Conservation (phyloP, 30 jellyfish, hydroid and myxozoan genomes). For the Calvadosia cruxmelitensis region DNA sequence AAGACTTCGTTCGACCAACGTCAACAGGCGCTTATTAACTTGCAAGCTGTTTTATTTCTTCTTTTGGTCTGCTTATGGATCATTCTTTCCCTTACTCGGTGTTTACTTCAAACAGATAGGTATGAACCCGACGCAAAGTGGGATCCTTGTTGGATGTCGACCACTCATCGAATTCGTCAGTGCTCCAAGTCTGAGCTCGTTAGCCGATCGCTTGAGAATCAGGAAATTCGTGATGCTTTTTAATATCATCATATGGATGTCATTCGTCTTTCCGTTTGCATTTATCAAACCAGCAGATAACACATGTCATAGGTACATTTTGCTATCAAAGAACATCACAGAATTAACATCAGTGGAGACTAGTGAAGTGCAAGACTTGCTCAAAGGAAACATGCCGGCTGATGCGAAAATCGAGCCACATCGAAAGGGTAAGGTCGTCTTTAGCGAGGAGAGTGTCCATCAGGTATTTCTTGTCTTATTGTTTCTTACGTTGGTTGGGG, state of each 20-base stretch:
- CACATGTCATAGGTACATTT: slow-evolving; percentile 86
- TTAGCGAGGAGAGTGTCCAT: slow-evolving; percentile 95
- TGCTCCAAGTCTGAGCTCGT: slow-evolving; percentile 97
- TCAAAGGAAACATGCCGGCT: slow-evolving; percentile 73
- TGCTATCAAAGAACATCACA: slow-evolving; percentile 71
- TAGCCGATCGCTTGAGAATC: slow-evolving; percentile 84
- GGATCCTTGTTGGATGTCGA: slow-evolving; percentile 91
- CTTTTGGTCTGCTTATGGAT: slow-evolving; percentile 99
- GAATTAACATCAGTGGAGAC: slow-evolving; percentile 91
- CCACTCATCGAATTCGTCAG: slow-evolving; percentile 89
- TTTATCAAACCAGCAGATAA: slow-evolving; percentile 93
- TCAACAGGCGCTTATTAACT: slow-evolving; percentile 50
- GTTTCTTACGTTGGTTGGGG: slow-evolving; percentile 89
- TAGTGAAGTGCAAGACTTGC: slow-evolving; percentile 74
- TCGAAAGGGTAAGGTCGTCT: slow-evolving; percentile 74
- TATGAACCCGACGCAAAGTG: slow-evolving; percentile 97
- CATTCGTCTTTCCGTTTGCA: slow-evolving; percentile 92
- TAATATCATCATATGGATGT: slow-evolving; percentile 79
- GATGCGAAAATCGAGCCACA: slow-evolving; percentile 84
- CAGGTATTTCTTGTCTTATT: slow-evolving; percentile 81
- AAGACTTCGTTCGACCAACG: slow-evolving; percentile 11
- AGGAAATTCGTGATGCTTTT: slow-evolving; percentile 76
- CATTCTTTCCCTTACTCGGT: slow-evolving; percentile 95
- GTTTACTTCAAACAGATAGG: slow-evolving; percentile 97
- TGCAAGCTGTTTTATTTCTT: slow-evolving; percentile 70